Evolutionary conservation across 1,140 invertebrate genomes (phyloP), one percentile per base, ranked within the genome.

Genomic region (Matsumurasca onukii): DNA sequence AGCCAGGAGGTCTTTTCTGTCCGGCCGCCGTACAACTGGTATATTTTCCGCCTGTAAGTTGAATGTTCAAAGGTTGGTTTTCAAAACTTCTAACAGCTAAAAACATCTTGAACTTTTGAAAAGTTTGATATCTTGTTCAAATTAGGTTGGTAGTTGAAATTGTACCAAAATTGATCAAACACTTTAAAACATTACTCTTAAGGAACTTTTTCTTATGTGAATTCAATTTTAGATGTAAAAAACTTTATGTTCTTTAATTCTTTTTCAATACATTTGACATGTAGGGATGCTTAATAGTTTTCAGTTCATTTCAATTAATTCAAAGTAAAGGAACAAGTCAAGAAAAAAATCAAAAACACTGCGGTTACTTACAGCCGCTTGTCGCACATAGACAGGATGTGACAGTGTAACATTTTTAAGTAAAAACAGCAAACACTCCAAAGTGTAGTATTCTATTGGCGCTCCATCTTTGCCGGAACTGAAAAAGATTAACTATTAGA

Each of bases 381-480:
- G 93, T 76, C 93, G 87, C 55, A 98, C 96, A 82, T 98, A 99
- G 1, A 95, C 88, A 39, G 96, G 93, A 91, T 98, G 97, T 52
- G 91, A 89, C 57, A 97, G 84, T 52, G 89, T 85, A 31, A 97
- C 91, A 90, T 98, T 95, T 84, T 97, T 97, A 30, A 99, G 84
- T 51, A 99, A 84, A 82, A 97, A 98, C 27, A 98, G 79, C 66
- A 99, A 84, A 81, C 95, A 98, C 82, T 98, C 97, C 69, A 99
- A 80, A 1, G 96, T 97, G 78, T 99, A 98, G 79, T 98, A 98
- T 81, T 98, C 95, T 80, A 98, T 98, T 27, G 90, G 85, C 27
- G 88, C 88, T n/a, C 94, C 94, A 82, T 98, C 95, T 79, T 97
- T 97, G 0, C 94, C 95, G 72, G 95, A 95, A n/a, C 95, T 98